Percentiles rank a stretch among this genome's conserved stretches.
Evolutionary conservation across 2,888 invertebrate species (phyloP).

Genomic region (Cryptosula pallasiana): DNA sequence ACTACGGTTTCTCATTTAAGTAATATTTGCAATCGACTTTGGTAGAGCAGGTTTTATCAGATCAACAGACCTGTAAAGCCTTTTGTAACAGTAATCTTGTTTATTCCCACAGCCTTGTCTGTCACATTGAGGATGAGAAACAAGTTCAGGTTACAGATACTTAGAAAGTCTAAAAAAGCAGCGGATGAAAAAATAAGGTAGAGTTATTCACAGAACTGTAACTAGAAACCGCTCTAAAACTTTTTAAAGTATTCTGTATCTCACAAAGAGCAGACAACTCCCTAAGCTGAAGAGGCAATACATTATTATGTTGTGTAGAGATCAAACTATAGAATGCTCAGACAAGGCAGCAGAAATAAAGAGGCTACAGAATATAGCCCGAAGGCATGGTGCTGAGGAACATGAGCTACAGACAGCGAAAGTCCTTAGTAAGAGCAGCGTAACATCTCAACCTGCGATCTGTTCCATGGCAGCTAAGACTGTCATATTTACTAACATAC

Average conservation of each 20-base stretch:
- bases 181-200: conserved; percentile 13
- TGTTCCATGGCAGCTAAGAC: neutral
- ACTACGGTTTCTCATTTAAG: too few species aligned
- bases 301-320: too few species aligned
- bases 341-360: conserved; percentile 7
- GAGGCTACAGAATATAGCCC: neutral
- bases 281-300: too few species aligned
- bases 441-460: neutral
- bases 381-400: conserved; percentile 1
- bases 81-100: too few species aligned
- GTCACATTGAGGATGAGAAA: conserved; percentile 2
- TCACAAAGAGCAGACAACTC: too few species aligned
- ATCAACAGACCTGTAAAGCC: too few species aligned
- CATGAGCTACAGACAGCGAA: neutral
- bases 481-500: neutral
- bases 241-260: too few species aligned
- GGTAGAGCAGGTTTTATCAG: too few species aligned
- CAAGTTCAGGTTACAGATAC: neutral
- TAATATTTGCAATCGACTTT: too few species aligned
- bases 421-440: neutral
- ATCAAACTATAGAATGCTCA: neutral
- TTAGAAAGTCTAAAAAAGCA: neutral
- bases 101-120: neutral
- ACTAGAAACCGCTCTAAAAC: too few species aligned
- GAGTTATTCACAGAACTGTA: neutral